phyloP scores from a whole-genome alignment of 1,140 invertebrate species.

The Bombyx mandarina region DNA sequence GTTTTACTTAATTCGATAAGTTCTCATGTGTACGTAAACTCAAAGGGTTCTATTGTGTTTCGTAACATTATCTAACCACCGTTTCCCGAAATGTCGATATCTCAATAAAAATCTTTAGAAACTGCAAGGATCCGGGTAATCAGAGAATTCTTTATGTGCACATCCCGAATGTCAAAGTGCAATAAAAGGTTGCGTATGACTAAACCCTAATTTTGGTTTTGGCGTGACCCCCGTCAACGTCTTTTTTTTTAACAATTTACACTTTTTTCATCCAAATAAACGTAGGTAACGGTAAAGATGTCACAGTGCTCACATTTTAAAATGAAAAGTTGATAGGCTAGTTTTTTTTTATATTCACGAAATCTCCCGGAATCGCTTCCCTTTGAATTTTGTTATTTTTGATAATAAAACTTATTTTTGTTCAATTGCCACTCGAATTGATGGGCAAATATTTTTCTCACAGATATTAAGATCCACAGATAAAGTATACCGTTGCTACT shows the following conservation, averaged over 20 bases:
- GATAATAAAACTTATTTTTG: constrained; percentile 39
- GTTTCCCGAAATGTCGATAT: constrained; percentile 53
- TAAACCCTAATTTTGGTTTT: constrained; percentile 64
- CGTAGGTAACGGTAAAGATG: constrained; percentile 53
- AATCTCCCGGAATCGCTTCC: constrained; percentile 54
- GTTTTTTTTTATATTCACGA: constrained; percentile 46
- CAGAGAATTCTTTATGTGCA: constrained; percentile 42
- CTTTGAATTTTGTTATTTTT: constrained; percentile 27
- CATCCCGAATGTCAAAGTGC: constrained; percentile 65
- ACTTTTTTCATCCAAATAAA: constrained; percentile 51
- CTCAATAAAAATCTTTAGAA: constrained; percentile 55
- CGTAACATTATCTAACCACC: constrained; percentile 54
- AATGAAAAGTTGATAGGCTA: constrained; percentile 68
- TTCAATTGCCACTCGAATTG: constrained; percentile 26
- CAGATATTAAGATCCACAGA: constrained; percentile 24
- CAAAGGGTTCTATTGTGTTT: constrained; percentile 44
- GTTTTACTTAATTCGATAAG: constrained; percentile 19
- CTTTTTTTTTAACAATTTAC: constrained; percentile 58
- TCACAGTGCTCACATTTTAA: constrained; percentile 51
- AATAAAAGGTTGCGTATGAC: constrained; percentile 57
- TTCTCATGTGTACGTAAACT: constrained; percentile 51
- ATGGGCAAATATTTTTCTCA: constrained; percentile 41
- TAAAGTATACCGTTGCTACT: too few species aligned
- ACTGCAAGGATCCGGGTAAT: constrained; percentile 45
- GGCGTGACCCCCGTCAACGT: constrained; percentile 67